Conservation (phyloP, 1,140 invertebrate genomes). For the Solen grandis region DNA sequence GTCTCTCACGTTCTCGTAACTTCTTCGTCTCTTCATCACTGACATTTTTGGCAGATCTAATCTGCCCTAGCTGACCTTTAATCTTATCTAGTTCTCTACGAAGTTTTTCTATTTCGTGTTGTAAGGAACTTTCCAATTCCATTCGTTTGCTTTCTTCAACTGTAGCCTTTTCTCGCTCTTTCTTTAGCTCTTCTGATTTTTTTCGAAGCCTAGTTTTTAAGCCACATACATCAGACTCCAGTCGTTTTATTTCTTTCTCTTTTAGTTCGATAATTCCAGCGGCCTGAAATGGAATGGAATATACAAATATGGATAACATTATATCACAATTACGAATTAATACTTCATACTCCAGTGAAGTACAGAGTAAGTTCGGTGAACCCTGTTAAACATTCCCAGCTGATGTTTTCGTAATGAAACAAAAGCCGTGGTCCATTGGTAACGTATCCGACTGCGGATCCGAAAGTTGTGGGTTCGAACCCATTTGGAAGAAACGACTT, state of each 20-base stretch:
- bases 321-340: too few species aligned
- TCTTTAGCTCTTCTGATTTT: slow-evolving; percentile 56
- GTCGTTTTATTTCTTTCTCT: slow-evolving; percentile 61
- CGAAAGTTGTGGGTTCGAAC: too few species aligned
- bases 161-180: slow-evolving; percentile 57
- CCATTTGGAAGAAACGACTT: too few species aligned
- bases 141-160: slow-evolving; percentile 60
- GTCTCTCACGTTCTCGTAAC: slow-evolving; percentile 58
- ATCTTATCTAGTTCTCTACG: slow-evolving; percentile 64
- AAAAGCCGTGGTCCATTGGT: too few species aligned
- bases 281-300: slow-evolving; percentile 39
- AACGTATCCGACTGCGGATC: too few species aligned
- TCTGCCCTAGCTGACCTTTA: slow-evolving; percentile 65
- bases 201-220: slow-evolving; percentile 61
- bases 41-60: slow-evolving; percentile 66
- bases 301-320: too few species aligned
- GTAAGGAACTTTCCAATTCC: slow-evolving; percentile 58
- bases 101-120: slow-evolving; percentile 58
- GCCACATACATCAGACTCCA: slow-evolving; percentile 59
- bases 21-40: slow-evolving; percentile 68
- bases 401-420: too few species aligned
- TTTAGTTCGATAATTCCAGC: slow-evolving; percentile 57
- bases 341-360: too few species aligned
- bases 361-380: too few species aligned
- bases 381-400: too few species aligned